Base-by-base conservation (phyloP, 2,797 vertebrate genomes). In the Eulemur coronatus region DNA sequence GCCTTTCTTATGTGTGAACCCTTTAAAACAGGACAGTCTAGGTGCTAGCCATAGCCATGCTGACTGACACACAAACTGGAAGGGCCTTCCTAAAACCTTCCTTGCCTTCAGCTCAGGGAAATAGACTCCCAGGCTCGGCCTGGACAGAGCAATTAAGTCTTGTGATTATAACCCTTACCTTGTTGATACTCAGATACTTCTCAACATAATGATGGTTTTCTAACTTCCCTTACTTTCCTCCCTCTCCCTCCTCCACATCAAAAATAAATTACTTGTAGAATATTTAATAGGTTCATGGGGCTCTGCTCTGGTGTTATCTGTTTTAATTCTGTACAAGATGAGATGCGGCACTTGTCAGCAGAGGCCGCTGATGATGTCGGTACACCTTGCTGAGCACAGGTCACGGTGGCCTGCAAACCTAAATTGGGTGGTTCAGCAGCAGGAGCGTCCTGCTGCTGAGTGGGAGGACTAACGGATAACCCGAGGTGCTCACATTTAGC, bases 271-370 rank as follows among this genome's bases (percentile, higher is more conserved):
- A 88, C 88, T 89, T 97, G 94, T 85, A 75, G 96, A 95, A 95
- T 96, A 96, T 96, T 94, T 95, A 95, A 92, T 89, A 93, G 88
- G 86, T 97, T 97, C 95, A 61, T 63, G 86, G 97, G 93, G 86
- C 88, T 95, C 52, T 70, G 89, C 91, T 91, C 84, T n/a, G 28
- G 73, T 63, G 63, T 94, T 96, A 87, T 55, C 86, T 93, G 90
- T 94, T 96, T 92, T 95, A 87, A 95, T 97, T 97, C 90, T 67
- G 4, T 61, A 41, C 63, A 76, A 96, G 96, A 96, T 81, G 95
- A 96, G 92, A 95, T 72, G 86, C 18, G 2, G 91, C 43, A 7
- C 84, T 97, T 96, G 94, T 97, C 84, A 55, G 88, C 92, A 78
- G 92, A 92, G 79, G 88, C 70, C 0, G 7, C 91, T 46, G 95